Conservation (phyloP, 64 coral and sea anemone genomes). For the Porites lutea region DNA sequence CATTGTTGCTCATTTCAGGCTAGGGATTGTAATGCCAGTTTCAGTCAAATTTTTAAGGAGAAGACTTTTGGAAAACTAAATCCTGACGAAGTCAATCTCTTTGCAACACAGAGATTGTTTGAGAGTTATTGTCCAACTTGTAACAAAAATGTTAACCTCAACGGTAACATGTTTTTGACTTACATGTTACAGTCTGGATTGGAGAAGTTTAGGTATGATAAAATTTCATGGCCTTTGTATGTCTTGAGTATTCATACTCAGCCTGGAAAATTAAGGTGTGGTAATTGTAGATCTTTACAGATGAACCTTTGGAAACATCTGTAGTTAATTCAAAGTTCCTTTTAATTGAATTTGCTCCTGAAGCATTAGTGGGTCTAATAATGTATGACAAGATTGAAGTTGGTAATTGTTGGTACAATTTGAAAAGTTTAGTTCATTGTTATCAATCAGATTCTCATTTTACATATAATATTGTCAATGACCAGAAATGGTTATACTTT, state of each 20-base stretch:
- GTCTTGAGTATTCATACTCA: slow-evolving; percentile 21
- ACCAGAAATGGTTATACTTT: not conserved
- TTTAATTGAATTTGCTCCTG: slow-evolving; percentile 35
- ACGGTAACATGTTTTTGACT: slow-evolving; percentile 57
- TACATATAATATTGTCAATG: not conserved
- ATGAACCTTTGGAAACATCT: slow-evolving; percentile 21
- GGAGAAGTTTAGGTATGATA: not conserved
- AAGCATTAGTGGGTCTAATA: not conserved
- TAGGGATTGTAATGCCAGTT: slow-evolving; percentile 47
- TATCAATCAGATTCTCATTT: slow-evolving; percentile 9
- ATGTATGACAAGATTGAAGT: slow-evolving; percentile 36
- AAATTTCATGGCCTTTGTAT: slow-evolving; percentile 39
- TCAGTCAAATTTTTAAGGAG: slow-evolving; percentile 40
- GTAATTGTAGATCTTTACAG: slow-evolving; percentile 18
- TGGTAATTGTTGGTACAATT: not conserved
- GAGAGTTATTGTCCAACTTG: slow-evolving; percentile 54
- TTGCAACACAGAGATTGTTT: slow-evolving; percentile 25
- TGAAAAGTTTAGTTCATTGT: slow-evolving; percentile 13
- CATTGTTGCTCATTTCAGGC: slow-evolving; percentile 21
- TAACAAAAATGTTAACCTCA: slow-evolving; percentile 15
- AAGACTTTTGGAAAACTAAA: slow-evolving; percentile 51
- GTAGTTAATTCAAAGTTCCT: not conserved
- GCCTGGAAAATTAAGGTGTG: slow-evolving; percentile 54
- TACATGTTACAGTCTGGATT: slow-evolving; percentile 25
- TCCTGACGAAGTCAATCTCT: too few relatives aligned